Evolutionary conservation across 2,888 invertebrate genomes (phyloP), one percentile per base, ranked within the genome.

Genomic region (Cheilosia vernalis): DNA sequence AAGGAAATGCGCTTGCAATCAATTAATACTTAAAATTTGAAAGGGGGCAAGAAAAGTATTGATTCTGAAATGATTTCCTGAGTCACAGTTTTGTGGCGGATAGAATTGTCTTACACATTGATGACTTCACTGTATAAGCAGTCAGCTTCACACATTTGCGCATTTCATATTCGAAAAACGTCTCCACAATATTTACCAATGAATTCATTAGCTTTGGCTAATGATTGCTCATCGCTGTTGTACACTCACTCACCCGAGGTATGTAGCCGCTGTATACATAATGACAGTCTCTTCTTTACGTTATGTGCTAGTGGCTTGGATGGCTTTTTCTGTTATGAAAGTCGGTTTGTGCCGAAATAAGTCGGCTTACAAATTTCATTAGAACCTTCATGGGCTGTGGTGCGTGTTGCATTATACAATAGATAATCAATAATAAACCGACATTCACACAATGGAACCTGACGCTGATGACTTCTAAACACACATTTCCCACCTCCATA

Each of bases 111-210:
- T 69, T 55, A 74, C 74, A 73, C 19, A 37, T 66, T 49, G 56
- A 74, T 80, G 74, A 80, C 74, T 80, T 80, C 80, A 80, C 61
- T 67, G 58, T 30, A 60, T 30, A 60, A 51, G 51, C 15, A 56
- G n/a, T 24, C 58, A 56, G 37, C 67, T 37, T 73, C 66, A 74
- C 64, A 61, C 55, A 77, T 53, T 55, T 70, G 58, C 63, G 24
- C 33, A 82, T 83, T 73, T 17, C 51, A 63, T 73, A 83, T 83
- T 78, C 83, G 21, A 10, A 21, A 49, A 51, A 72, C 66, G 83
- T 83, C 56, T 66, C 15, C 42, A 60, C 73, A 47, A 53, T 81
- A 69, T 63, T 74, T 17, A 51, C 51, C 33, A 21, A 70, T 70
- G 53, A 73, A 73, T 66, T 49, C 53, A 67, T 81, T 66, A 44